Evolutionary conservation across 1,140 invertebrate species (phyloP), one percentile per base, ranked within the genome.

Genomic region (Eriosoma lanigerum): DNA sequence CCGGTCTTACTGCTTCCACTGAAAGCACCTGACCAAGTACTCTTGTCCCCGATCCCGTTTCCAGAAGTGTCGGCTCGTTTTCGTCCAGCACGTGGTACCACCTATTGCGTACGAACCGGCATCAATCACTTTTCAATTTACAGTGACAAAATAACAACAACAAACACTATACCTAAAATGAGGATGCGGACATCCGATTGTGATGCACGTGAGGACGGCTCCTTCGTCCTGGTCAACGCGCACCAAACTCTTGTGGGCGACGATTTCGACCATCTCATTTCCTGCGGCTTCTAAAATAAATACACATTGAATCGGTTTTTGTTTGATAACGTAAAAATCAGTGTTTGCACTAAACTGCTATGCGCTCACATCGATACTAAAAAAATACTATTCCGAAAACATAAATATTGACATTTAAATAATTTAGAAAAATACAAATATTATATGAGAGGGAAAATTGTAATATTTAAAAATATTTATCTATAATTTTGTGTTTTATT

Each of bases 151-250:
- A n/a, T n/a, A n/a, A n/a, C n/a, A n/a, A n/a, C n/a, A n/a, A n/a
- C n/a, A n/a, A n/a, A n/a, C n/a, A n/a, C n/a, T 46, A 88, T 88
- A 93, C 92, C 91, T 89, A 86, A 93, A 93, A 85, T 92, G 91
- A 21, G 92, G 91, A 44, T 90, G 87, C 66, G 92, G 92, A 86
- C 92, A 92, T 68, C 90, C 91, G 84, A 92, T 91, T 17, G 91
- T 90, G 56, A 92, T 88, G 85, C 91, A 93, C 54, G 93, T 87
- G 81, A 93, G 85, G 48, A 92, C 91, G 21, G 90, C 91, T 56
- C 90, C 92, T 85, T 93, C 92, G 82, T 92, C 92, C 86, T 92
- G 90, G 56, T 89, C 88, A 21, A 92, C 90, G 83, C 91, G 89
- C 32, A 92, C 89, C 78, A 89, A 88, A 38, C 88, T 88, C 21